Evolutionary conservation across 2,797 vertebrate species (phyloP), one percentile per base, ranked within the genome.

Genomic region (Phylloscopus collybita): DNA sequence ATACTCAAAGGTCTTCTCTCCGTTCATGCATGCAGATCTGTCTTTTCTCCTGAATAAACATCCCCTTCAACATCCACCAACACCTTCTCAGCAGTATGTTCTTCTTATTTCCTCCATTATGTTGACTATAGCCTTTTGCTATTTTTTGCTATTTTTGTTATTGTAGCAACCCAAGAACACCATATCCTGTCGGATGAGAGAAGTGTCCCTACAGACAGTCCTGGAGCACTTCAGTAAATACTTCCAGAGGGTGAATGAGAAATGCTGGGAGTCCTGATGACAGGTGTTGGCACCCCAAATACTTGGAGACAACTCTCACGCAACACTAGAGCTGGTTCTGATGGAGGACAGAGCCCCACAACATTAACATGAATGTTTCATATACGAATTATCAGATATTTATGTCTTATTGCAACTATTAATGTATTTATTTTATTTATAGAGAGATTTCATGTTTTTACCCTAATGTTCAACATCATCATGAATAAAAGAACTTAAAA

Each of bases 181-280:
- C 1, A 0, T 3, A 5, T 9, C 13, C 64, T 96, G 95, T 11
- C 13, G 0, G 0, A 27, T 0, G 20, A 4, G 0, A 1, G 1
- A 65, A 1, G 0, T 20, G 50, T 0, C 0, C 9, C 45, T 0
- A 1, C 4, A 0, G 9, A 2, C 0, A 0, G 94, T 47, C 50
- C 45, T 2, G 21, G 5, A 0, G 1, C 0, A 0, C 57, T 95
- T 93, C 18, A 0, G 0, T 0, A 65, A 0, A 6, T 96, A 88
- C 54, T 95, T 97, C 3, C 1, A 59, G 26, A 51, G 40, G 3
- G 44, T 96, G 78, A 23, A 87, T 0, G 96, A 97, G 78, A 3
- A 3, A 2, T 92, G 93, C 90, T 53, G 11, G 14, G 8, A 38
- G 23, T 20, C 29, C 42, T 65, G 38, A 38, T 36, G 47, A 18